Conservation (phyloP, 1,140 invertebrate genomes). For the Telenomus remus region DNA sequence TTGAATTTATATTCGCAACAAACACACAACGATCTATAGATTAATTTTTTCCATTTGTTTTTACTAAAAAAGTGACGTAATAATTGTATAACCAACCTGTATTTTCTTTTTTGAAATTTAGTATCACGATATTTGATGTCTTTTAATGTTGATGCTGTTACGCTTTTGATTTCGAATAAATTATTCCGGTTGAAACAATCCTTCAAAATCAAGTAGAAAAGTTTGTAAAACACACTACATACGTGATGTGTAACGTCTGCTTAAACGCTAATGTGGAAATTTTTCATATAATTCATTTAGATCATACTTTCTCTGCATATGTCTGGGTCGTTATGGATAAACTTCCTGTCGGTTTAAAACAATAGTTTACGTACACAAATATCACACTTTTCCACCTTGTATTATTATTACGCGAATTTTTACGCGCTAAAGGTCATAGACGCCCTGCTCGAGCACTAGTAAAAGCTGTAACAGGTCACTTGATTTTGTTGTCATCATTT, state of each 20-base stretch:
- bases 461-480: not conserved
- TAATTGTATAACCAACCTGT: too few relatives aligned
- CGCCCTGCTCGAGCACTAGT: conserved; percentile 31
- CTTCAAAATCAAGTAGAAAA: conserved; percentile 14
- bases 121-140: too few relatives aligned
- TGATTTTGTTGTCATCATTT: too few relatives aligned
- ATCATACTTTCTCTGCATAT: conserved; percentile 14
- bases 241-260: conserved; percentile 20
- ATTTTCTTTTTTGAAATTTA: too few relatives aligned
- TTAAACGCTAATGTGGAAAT: conserved; percentile 28
- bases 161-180: too few relatives aligned
- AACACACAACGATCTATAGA: too few relatives aligned
- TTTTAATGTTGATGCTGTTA: too few relatives aligned
- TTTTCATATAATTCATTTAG: conserved; percentile 29
- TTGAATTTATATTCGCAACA: too few relatives aligned
- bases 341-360: conserved; percentile 42
- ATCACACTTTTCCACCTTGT: conserved; percentile 49
- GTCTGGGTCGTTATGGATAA: conserved; percentile 34
- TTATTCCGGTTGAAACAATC: not conserved
- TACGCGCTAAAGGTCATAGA: conserved; percentile 6
- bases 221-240: conserved; percentile 40
- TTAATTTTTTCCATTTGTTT: too few relatives aligned
- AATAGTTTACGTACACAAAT: conserved; percentile 42
- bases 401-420: conserved; percentile 12
- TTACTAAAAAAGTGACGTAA: too few relatives aligned